A percentile compares a stretch with the other conserved stretches of the same genome.
Evolutionary conservation across 2,888 invertebrate species (phyloP).

Genomic region (Pristionchus mayeri): DNA sequence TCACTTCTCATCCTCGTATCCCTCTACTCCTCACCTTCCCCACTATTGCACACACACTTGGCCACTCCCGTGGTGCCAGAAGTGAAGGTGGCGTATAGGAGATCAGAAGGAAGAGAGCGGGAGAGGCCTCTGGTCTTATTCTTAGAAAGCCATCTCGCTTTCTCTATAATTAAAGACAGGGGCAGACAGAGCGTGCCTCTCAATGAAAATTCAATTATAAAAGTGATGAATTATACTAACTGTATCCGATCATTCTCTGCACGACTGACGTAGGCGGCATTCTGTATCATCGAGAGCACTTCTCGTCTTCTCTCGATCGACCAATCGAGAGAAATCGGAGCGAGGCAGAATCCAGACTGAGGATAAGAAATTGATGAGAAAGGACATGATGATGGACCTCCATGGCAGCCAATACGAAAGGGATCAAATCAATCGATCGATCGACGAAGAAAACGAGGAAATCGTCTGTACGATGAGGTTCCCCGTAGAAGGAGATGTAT

Average conservation of each 20-base stretch:
- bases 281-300: neutral
- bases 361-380: neutral
- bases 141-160: neutral
- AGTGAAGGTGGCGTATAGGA: conserved; percentile 68
- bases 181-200: neutral
- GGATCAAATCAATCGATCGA: neutral
- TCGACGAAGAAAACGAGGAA: conserved; percentile 11
- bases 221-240: neutral
- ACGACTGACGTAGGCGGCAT: neutral
- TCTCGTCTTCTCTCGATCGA: neutral
- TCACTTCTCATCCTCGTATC: neutral
- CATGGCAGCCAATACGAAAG: neutral
- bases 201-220: no score
- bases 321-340: conserved; percentile 28
- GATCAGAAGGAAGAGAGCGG: conserved; percentile 42
- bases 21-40: conserved; percentile 12
- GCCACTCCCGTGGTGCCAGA: conserved; percentile 72
- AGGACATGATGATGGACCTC: neutral
- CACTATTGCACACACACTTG: conserved; percentile 65
- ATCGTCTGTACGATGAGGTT: neutral
- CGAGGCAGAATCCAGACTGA: conserved; percentile 24
- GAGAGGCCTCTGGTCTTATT: neutral
- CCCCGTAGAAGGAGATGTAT: conserved; percentile 15
- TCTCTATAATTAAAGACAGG: neutral
- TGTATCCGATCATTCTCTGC: no score